phyloP scores from a whole-genome alignment of 2,113 vertebrate species.

The Silurus glanis region DNA sequence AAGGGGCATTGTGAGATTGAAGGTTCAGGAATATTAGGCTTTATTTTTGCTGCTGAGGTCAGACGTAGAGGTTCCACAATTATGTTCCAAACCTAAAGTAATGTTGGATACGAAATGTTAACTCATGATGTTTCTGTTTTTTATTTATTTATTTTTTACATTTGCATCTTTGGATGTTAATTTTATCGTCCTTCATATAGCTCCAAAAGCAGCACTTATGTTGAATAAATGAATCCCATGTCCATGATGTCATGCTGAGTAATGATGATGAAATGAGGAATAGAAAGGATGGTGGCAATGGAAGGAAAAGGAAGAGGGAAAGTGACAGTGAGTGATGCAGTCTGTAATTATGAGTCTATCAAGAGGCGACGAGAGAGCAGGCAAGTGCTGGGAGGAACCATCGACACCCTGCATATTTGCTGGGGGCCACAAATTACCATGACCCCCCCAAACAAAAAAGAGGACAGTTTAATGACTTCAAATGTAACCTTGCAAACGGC shows the following conservation, averaged over 20 bases:
- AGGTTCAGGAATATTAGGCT: slow-evolving; percentile 29
- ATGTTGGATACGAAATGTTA: slow-evolving; percentile 1
- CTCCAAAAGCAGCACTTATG: not conserved
- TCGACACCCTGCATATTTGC: slow-evolving; percentile 53
- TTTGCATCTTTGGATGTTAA: not conserved
- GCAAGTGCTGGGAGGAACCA: slow-evolving; percentile 47
- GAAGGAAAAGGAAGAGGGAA: slow-evolving; percentile 41
- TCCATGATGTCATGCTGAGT: slow-evolving; percentile 49
- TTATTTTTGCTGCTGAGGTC: slow-evolving; percentile 22
- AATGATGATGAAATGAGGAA: slow-evolving; percentile 47
- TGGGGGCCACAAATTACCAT: slow-evolving; percentile 57
- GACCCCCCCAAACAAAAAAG: slow-evolving; percentile 51
- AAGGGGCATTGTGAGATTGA: slow-evolving; percentile 19
- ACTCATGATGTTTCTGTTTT: not conserved
- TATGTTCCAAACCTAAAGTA: not conserved
- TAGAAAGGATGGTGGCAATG: slow-evolving; percentile 27
- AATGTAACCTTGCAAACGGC: slow-evolving; percentile 58
- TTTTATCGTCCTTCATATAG: not conserved
- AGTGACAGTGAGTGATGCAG: slow-evolving; percentile 57
- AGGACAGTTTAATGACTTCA: slow-evolving; percentile 63
- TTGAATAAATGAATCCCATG: not conserved
- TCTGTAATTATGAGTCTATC: slow-evolving; percentile 70
- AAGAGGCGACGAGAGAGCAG: slow-evolving; percentile 52
- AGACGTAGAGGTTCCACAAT: slow-evolving; percentile 4
- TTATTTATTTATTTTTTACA: not conserved